Percentiles rank a stretch among this genome's conserved stretches.
phyloP scores from a whole-genome alignment of 2,113 vertebrate genomes.

The Aix galericulata region DNA sequence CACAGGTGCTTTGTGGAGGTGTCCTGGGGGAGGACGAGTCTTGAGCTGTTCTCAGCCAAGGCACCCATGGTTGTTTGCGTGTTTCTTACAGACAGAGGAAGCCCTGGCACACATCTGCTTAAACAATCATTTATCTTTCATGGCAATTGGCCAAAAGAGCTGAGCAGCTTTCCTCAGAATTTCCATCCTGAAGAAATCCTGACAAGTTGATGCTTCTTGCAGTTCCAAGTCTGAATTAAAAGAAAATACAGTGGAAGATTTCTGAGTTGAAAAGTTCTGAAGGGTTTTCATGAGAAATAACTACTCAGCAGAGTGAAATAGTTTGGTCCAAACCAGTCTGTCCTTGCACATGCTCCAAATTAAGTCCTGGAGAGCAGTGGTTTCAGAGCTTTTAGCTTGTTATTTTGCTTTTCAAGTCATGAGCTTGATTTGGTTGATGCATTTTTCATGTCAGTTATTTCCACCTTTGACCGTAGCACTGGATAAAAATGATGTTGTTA shows the following conservation, averaged over 20 bases:
- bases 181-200: background rate
- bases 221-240: conserved; percentile 14
- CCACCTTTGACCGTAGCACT: background rate
- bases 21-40: background rate
- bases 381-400: background rate
- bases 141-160: background rate
- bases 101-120: background rate
- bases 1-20: background rate
- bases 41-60: background rate
- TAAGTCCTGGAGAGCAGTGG: background rate
- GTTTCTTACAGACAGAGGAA: background rate
- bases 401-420: conserved; percentile 17
- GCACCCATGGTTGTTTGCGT: background rate
- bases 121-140: background rate
- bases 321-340: background rate
- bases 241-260: background rate
- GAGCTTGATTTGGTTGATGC: background rate
- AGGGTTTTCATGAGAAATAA: conserved; percentile 8
- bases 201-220: conserved; percentile 5
- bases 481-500: background rate
- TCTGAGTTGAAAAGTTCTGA: background rate
- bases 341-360: background rate
- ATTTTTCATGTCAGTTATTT: background rate
- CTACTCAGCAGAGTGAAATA: background rate
- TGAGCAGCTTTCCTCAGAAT: background rate